Percentiles rank a stretch among this genome's conserved stretches.
phyloP scores from a whole-genome alignment of 2,113 vertebrate species.

The Martes martes region DNA sequence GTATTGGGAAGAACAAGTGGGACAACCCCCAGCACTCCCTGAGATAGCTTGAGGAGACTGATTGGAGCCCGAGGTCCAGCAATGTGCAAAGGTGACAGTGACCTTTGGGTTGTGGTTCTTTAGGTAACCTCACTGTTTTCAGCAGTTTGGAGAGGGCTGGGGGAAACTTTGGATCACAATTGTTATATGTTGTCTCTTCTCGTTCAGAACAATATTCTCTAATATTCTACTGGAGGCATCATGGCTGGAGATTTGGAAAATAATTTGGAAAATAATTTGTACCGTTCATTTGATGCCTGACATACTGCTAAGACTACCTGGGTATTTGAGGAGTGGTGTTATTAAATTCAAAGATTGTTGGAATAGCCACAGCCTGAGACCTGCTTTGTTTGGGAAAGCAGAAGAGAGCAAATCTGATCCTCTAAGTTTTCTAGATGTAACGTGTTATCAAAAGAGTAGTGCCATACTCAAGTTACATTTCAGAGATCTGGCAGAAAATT shows the following conservation, averaged over 20 bases:
- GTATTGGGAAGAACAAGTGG: neutral
- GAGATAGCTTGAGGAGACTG: neutral
- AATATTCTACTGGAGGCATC: neutral
- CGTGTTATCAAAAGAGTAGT: neutral
- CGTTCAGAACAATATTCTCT: neutral
- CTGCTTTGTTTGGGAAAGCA: slow-evolving; percentile 3
- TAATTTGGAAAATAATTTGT: slow-evolving; percentile 27
- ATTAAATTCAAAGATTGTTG: neutral
- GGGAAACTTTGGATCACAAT: neutral
- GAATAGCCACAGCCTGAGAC: neutral
- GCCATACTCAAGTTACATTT: neutral
- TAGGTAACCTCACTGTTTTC: neutral
- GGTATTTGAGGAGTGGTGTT: neutral
- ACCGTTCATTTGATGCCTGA: neutral
- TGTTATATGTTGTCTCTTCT: neutral
- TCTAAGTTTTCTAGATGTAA: neutral
- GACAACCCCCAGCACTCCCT: neutral
- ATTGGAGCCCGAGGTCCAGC: neutral
- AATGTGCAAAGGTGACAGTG: neutral
- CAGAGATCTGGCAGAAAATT: neutral
- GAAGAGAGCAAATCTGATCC: neutral
- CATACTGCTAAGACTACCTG: neutral
- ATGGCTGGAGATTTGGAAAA: neutral
- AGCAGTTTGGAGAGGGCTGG: neutral
- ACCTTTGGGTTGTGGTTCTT: neutral